phyloP scores from a whole-genome alignment of 2,888 invertebrate species.

The Cosmopolites sordidus region DNA sequence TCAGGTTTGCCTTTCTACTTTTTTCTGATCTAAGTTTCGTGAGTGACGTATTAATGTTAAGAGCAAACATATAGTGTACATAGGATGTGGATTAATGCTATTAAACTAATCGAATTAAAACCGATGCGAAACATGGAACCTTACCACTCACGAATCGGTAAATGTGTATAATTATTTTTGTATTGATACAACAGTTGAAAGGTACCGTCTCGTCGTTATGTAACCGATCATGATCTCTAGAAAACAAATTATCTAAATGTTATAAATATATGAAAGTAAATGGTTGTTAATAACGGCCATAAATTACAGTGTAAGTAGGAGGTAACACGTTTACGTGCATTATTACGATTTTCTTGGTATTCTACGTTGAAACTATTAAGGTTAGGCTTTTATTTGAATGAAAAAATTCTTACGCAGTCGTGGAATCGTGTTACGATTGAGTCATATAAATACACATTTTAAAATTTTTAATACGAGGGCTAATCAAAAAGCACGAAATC shows the following conservation, averaged over 20 bases:
- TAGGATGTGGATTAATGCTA: too few species aligned
- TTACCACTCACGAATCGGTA: not conserved
- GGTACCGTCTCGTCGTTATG: not conserved
- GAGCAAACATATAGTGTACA: too few species aligned
- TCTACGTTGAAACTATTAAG: too few species aligned
- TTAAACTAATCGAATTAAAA: not conserved
- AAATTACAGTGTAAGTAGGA: not conserved
- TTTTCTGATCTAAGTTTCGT: too few species aligned
- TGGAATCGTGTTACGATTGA: too few species aligned
- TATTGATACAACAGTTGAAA: not conserved
- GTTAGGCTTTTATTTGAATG: too few species aligned
- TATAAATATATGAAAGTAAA: slow-evolving; percentile 1
- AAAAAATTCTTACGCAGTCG: too few species aligned
- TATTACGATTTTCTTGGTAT: not conserved
- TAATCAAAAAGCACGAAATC: too few species aligned
- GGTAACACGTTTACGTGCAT: not conserved
- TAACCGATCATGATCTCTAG: not conserved
- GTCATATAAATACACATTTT: too few species aligned
- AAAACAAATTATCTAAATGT: slow-evolving; percentile 2
- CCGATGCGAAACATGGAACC: not conserved
- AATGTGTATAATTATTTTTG: slow-evolving; percentile 1
- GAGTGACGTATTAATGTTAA: too few species aligned
- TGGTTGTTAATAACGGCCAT: not conserved
- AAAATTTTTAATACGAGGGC: too few species aligned
- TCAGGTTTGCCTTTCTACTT: too few species aligned